Evolutionary conservation across 1,140 invertebrate genomes (phyloP).

Genomic region (Drosophila simulans): DNA sequence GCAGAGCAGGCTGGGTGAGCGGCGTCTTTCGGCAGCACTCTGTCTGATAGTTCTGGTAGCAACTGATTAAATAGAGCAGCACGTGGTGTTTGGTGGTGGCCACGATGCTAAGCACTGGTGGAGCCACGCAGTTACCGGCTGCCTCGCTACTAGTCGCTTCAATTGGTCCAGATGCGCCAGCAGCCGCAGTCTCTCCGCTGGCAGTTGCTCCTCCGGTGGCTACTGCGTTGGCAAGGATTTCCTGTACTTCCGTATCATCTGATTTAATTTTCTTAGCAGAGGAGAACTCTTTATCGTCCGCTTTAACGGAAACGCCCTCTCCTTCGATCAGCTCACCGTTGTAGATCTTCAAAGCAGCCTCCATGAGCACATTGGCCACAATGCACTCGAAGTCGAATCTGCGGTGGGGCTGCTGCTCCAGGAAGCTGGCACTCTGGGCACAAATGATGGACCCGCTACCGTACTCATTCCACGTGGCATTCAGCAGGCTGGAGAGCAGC

Average conservation of each 20-base stretch:
- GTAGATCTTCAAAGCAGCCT: slow-evolving; percentile 86
- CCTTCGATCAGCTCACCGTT: slow-evolving; percentile 81
- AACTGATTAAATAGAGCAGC: slow-evolving; percentile 65
- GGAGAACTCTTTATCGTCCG: slow-evolving; percentile 70
- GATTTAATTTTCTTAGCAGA: slow-evolving; percentile 83
- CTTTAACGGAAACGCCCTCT: slow-evolving; percentile 3
- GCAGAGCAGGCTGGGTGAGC: slow-evolving; percentile 18
- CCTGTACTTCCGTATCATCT: slow-evolving; percentile 79
- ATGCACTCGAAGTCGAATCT: slow-evolving; percentile 83
- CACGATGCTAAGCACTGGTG: slow-evolving; percentile 49
- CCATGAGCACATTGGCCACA: slow-evolving; percentile 88
- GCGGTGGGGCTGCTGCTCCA: slow-evolving; percentile 72
- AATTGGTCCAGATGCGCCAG: neutral
- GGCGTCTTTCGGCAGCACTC: slow-evolving; percentile 29
- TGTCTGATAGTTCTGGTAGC: slow-evolving; percentile 76
- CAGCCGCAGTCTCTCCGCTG: slow-evolving; percentile 31
- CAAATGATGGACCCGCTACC: slow-evolving; percentile 86
- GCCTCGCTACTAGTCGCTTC: slow-evolving; percentile 25
- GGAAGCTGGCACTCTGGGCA: slow-evolving; percentile 86
- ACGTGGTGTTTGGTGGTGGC: slow-evolving; percentile 73
- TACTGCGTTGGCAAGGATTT: slow-evolving; percentile 73
- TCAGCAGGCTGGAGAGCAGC: slow-evolving; percentile 86
- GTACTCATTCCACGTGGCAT: slow-evolving; percentile 87
- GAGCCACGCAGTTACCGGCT: slow-evolving; percentile 32
- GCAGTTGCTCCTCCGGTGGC: slow-evolving; percentile 14